Evolutionary conservation across 1,140 invertebrate species (phyloP).

Genomic region (Drosophila sechellia): DNA sequence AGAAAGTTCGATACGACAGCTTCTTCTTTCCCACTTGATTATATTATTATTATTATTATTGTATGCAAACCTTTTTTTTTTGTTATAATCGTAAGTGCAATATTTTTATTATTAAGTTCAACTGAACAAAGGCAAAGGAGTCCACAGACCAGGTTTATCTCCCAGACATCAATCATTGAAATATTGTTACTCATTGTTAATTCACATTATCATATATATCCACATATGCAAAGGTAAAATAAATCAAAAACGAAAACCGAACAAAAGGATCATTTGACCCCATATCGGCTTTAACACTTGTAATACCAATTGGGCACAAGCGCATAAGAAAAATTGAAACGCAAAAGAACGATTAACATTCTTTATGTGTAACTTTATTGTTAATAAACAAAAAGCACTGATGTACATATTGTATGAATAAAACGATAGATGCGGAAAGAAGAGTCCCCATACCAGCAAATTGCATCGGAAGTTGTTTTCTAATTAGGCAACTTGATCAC

Average conservation of each 20-base stretch:
- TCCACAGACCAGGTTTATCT: background rate
- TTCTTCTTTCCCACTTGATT: slow-evolving; percentile 3
- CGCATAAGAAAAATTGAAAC: background rate
- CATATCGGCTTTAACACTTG: slow-evolving; percentile 25
- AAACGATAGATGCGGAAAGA: slow-evolving; percentile 21
- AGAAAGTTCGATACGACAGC: background rate
- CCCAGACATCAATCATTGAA: slow-evolving; percentile 21
- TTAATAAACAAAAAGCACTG: slow-evolving; percentile 32
- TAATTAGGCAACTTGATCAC: background rate
- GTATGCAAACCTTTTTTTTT: slow-evolving; percentile 11
- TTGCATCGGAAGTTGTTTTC: background rate
- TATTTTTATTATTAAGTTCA: slow-evolving; percentile 32
- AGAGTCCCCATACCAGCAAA: slow-evolving; percentile 49
- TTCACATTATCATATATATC: slow-evolving; percentile 6
- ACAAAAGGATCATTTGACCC: slow-evolving; percentile 16
- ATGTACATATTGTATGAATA: slow-evolving; percentile 44
- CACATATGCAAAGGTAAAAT: slow-evolving; percentile 4
- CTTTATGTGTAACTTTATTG: slow-evolving; percentile 32
- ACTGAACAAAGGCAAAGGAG: slow-evolving; percentile 36
- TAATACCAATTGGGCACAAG: slow-evolving; percentile 17
- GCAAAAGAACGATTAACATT: slow-evolving; percentile 3
- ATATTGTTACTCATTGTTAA: slow-evolving; percentile 54
- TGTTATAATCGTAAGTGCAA: slow-evolving; percentile 32
- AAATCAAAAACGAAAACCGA: slow-evolving; percentile 20
- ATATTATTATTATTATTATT: slow-evolving; percentile 26